Percentiles rank a stretch among this genome's conserved stretches.
phyloP scores from a whole-genome alignment of 2,888 invertebrate genomes.

The Apamea monoglypha region DNA sequence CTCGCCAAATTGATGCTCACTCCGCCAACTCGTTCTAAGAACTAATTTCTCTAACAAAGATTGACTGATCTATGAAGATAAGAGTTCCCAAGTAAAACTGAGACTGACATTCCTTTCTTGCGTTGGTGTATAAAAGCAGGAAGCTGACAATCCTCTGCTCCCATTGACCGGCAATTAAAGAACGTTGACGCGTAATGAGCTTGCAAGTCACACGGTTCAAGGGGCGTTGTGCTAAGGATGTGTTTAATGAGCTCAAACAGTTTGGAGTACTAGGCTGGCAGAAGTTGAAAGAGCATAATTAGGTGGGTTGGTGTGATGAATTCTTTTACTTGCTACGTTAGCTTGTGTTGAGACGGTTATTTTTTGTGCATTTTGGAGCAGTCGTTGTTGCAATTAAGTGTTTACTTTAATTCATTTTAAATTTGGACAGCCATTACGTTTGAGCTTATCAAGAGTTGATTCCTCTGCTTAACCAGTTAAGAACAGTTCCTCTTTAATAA shows the following conservation, averaged over 20 bases:
- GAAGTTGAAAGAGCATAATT: slow-evolving; percentile 32
- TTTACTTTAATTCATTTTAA: not conserved
- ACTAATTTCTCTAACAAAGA: slow-evolving; percentile 32
- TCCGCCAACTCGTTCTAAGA: slow-evolving; percentile 22
- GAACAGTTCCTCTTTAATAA: not conserved
- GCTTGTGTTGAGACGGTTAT: not conserved
- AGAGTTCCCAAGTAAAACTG: slow-evolving; percentile 3
- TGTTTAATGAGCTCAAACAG: slow-evolving; percentile 52
- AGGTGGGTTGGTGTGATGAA: slow-evolving; percentile 4
- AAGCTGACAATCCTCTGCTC: slow-evolving; percentile 47
- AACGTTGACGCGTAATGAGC: slow-evolving; percentile 54
- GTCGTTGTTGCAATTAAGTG: no score
- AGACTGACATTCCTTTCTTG: slow-evolving; percentile 14
- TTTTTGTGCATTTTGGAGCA: not conserved
- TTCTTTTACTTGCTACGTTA: not conserved
- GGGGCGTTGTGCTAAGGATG: slow-evolving; percentile 57
- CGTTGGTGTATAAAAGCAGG: slow-evolving; percentile 44
- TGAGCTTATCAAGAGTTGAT: not conserved
- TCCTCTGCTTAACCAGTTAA: not conserved
- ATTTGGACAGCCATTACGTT: not conserved
- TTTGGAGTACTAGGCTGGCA: slow-evolving; percentile 32
- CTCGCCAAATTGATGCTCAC: slow-evolving; percentile 8
- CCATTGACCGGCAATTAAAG: slow-evolving; percentile 56
- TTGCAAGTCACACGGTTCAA: slow-evolving; percentile 57
- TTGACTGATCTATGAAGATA: slow-evolving; percentile 20